Evolutionary conservation across 2,797 vertebrate genomes (phyloP), one percentile per base, ranked within the genome.

Genomic region (Diglossa cyanea): DNA sequence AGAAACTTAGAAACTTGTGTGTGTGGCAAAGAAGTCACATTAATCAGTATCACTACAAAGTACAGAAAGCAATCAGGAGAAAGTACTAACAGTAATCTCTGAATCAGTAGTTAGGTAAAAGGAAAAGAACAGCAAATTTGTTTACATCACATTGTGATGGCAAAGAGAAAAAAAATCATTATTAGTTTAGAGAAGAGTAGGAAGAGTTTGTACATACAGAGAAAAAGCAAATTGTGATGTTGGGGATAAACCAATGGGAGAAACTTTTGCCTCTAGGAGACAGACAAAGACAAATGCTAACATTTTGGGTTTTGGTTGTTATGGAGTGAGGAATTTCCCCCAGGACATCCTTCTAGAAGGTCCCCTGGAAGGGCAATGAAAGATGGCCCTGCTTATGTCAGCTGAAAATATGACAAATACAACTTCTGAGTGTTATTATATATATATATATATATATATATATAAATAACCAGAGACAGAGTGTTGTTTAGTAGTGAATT

Each of bases 311-410:
- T 54, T 76, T 31, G 16, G 25, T 40, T 86, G 48, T 54, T 45
- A 26, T 30, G 17, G 42, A 75, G 10, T 7, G 8, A 78, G 23
- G 23, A 53, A 10, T 44, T 74, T 88, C 4, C 10, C 37, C 18
- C n/a, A 35, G 14, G 39, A 35, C 0, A 0, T 45, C 48, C 13
- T 62, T 25, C 40, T 33, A 78, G 62, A 73, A 80, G 35, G 13
- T 68, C 3, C 26, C 25, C 33, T 74, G 35, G 8, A 67, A 80
- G 26, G 60, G 31, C 33, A 79, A 3, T 14, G 35, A 16, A 53
- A 80, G n/a, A 65, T 4, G 21, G 12, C 3, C 13, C 9, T 74
- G 35, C 13, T 45, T 0, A 0, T 26, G 20, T 26, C 37, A 72
- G 33, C 40, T 71, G 50, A 67, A 84, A 85, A 48, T 23, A 76